phyloP scores from a whole-genome alignment of 2,888 invertebrate genomes.

The Tenodera sinensis region DNA sequence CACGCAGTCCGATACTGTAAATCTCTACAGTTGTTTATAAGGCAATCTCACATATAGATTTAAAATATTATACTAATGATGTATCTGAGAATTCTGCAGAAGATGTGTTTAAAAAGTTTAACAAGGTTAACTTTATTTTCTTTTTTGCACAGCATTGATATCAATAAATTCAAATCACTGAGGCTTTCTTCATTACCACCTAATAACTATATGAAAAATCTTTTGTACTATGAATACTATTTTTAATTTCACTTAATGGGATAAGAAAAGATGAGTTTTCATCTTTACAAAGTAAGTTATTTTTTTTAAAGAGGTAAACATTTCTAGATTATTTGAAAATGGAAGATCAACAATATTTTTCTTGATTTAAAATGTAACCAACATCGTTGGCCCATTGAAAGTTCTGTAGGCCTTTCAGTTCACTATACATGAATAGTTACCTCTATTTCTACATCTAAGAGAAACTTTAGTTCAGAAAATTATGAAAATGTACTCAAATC shows the following conservation, averaged over 20 bases:
- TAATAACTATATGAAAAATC: neutral
- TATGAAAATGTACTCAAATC: neutral
- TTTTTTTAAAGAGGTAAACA: neutral
- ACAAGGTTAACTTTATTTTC: neutral
- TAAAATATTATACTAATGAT: neutral
- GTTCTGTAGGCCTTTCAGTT: neutral
- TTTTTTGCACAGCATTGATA: neutral
- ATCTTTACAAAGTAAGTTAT: neutral
- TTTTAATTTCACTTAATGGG: neutral
- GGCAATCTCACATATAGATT: neutral
- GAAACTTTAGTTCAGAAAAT: neutral
- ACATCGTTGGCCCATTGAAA: neutral
- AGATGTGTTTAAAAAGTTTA: neutral
- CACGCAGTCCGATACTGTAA: neutral
- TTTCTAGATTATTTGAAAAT: neutral
- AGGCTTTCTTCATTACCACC: neutral
- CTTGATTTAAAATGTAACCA: neutral
- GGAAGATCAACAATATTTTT: neutral
- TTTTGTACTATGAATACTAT: neutral
- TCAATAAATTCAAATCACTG: neutral
- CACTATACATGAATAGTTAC: neutral
- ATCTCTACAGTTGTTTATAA: neutral
- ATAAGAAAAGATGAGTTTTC: neutral
- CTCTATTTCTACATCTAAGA: neutral
- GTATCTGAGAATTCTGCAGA: neutral